phyloP scores from a whole-genome alignment of 2,797 vertebrate genomes.

The Acanthiza pusilla region DNA sequence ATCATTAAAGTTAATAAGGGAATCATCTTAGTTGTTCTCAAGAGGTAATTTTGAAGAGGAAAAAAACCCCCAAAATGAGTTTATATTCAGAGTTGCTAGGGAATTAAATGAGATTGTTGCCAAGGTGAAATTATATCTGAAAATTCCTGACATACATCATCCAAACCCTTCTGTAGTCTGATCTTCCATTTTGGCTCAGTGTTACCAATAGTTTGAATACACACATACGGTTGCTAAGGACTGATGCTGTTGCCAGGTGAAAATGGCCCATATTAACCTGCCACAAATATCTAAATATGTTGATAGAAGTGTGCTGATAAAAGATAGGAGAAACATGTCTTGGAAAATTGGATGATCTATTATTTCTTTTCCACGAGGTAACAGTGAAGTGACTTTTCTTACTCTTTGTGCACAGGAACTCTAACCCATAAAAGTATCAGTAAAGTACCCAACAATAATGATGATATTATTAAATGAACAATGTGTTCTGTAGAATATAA shows the following conservation, averaged over 20 bases:
- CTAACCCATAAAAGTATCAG: background rate
- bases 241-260: constrained; percentile 39
- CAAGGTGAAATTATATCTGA: constrained; percentile 41
- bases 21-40: constrained; percentile 2
- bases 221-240: constrained; percentile 7
- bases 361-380: background rate
- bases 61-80: background rate
- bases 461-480: constrained; percentile 6
- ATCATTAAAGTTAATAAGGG: background rate
- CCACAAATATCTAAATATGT: constrained; percentile 40
- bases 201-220: constrained; percentile 15
- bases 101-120: constrained; percentile 40
- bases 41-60: background rate
- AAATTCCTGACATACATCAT: constrained; percentile 21
- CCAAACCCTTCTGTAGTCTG: constrained; percentile 22
- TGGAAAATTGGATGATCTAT: constrained; percentile 27
- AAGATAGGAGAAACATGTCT: constrained; percentile 17
- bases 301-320: constrained; percentile 16
- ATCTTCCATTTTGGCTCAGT: constrained; percentile 51
- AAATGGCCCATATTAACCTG: constrained; percentile 51
- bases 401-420: background rate
- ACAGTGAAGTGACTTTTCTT: background rate
- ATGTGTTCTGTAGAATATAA: background rate
- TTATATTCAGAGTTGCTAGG: constrained; percentile 46
- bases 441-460: background rate